Conservation (phyloP, 1,140 invertebrate genomes). For the Drosophila sechellia region DNA sequence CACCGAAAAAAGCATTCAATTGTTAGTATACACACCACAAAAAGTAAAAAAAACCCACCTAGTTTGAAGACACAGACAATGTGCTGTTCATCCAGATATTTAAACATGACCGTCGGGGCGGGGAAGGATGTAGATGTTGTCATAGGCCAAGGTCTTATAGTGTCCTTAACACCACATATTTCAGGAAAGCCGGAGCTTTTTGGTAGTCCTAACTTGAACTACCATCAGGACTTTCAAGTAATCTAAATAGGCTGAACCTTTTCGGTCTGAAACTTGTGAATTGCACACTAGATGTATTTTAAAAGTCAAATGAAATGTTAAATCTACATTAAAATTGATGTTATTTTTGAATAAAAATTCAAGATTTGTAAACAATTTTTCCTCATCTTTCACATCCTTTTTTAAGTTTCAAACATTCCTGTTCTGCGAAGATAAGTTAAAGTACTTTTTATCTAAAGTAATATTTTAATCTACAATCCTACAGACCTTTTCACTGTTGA, state of each 20-base stretch:
- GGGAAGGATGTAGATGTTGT: slow-evolving; percentile 20
- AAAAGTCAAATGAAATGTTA: background rate
- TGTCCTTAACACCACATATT: slow-evolving; percentile 15
- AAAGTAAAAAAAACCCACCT: slow-evolving; percentile 53
- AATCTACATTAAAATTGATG: background rate
- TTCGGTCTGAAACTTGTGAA: no score
- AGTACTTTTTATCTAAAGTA: no score
- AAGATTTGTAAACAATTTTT: no score
- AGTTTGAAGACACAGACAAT: slow-evolving; percentile 38
- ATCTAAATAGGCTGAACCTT: background rate
- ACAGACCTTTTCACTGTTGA: no score
- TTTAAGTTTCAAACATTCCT: no score
- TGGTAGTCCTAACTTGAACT: background rate
- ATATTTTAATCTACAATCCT: no score
- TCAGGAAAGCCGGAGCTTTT: slow-evolving; percentile 10
- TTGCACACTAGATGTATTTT: background rate
- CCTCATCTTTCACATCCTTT: no score
- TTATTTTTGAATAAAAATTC: no score
- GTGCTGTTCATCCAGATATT: slow-evolving; percentile 33
- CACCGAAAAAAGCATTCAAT: slow-evolving; percentile 6
- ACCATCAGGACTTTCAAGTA: slow-evolving; percentile 25
- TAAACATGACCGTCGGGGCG: slow-evolving; percentile 26
- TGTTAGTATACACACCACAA: slow-evolving; percentile 20
- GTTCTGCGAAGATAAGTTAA: no score
- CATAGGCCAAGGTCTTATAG: slow-evolving; percentile 8